Conservation (phyloP, 2,888 invertebrate genomes). For the Sesamia inferens region DNA sequence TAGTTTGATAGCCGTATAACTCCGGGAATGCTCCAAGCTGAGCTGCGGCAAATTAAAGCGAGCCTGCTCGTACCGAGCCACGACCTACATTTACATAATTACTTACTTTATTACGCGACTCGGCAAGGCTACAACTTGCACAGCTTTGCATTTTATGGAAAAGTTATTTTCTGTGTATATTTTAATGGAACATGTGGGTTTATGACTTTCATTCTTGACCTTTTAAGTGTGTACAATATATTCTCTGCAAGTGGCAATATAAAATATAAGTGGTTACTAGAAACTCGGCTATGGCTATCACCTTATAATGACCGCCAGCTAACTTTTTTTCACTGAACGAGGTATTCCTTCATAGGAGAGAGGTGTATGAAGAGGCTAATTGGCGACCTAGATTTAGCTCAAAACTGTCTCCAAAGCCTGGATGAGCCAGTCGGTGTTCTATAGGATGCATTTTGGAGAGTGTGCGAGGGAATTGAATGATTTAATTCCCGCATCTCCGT, state of each 20-base stretch:
- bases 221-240: constrained; percentile 5
- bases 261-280: background rate
- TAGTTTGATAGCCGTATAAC: constrained; percentile 37
- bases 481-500: too few relatives aligned
- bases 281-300: background rate
- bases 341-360: background rate
- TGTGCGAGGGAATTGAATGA: too few relatives aligned
- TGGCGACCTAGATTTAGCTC: too few relatives aligned
- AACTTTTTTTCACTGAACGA: constrained; percentile 2
- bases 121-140: constrained; percentile 58
- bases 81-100: constrained; percentile 74
- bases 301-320: background rate
- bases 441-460: too few relatives aligned
- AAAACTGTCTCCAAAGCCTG: too few relatives aligned
- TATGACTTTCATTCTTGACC: constrained; percentile 26
- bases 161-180: constrained; percentile 48
- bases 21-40: constrained; percentile 45
- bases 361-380: too few relatives aligned
- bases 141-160: constrained; percentile 54
- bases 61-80: constrained; percentile 52
- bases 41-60: constrained; percentile 66
- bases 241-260: background rate
- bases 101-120: constrained; percentile 67
- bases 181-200: constrained; percentile 40
- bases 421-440: too few relatives aligned